Evolutionary conservation across 1,140 invertebrate genomes (phyloP), one percentile per base, ranked within the genome.

Genomic region (Drosophila obscura): DNA sequence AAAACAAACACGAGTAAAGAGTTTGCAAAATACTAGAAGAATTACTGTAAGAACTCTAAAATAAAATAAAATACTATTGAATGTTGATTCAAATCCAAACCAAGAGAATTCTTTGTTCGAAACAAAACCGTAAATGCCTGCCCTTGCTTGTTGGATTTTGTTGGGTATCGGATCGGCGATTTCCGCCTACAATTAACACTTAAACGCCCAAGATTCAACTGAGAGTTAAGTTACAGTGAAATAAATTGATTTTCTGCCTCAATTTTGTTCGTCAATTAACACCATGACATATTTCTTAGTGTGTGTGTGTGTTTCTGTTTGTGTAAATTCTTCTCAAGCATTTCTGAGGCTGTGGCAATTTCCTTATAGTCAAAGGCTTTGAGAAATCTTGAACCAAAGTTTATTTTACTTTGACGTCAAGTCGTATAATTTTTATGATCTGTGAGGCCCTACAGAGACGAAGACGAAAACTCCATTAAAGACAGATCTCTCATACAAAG

Each of bases 401-500:
- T 59, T 62, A 28, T 73, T 81, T 77, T 51, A 43, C 53, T 80
- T 76, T 73, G 58, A 39, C 59, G 63, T 73, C 39, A 81, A 73
- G 75, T 52, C 46, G 56, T 81, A 72, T 73, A 81, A 73, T 49
- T 77, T 81, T 81, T 77, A 81, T 60, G 73, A 61, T 51, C 51
- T 45, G 35, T 41, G 11, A 63, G 43, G 65, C 41, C 55, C 24
- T 28, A 49, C 24, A 46, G 60, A 67, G 24, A n/a, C 9, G 11
- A 39, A 16, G 64, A 16, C 22, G 4, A 49, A 67, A 69, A 68
- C 51, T 49, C 31, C 51, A 48, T 57, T 13, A 66, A 66, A 52
- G 22, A 13, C 51, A 67, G 15, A 45, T 22, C 53, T 39, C 52
- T 49, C 50, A 55, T 66, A 62, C 31, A 79, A 57, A 74, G 31